Base-by-base conservation (phyloP, 1,140 invertebrate species). In the Drosophila funebris region DNA sequence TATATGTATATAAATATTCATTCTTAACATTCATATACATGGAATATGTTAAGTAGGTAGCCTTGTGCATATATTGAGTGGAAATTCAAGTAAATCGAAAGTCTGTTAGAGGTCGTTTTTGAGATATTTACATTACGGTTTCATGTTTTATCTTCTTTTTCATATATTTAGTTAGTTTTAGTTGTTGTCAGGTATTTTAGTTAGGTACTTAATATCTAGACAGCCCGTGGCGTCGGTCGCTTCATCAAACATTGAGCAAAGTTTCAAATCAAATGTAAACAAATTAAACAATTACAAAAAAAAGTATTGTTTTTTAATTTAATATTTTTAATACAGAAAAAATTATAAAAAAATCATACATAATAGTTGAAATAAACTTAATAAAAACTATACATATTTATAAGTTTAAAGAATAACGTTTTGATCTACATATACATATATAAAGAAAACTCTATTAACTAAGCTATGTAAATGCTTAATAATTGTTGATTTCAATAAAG, bases 121-220 rank as follows among this genome's bases (percentile, higher is more conserved):
- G 6, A 72, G 29, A 44, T 67, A 67, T 67, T 52, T 67, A 58
- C 69, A 72, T 20, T 22, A n/a, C n/a, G n/a, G n/a, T n/a, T n/a
- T n/a, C n/a, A n/a, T n/a, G n/a, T n/a, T 16, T 44, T 44, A 2
- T 20, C 13, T 54, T 22, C 2, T 27, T 16, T 14, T 48, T 18
- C 3, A 58, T 56, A 43, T 79, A 75, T 62, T 73, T 48, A 39
- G 64, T 79, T 57, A 71, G 67, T 64, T 73, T 53, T 62, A 46
- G 8, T 48, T 56, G 43, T 82, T 61, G 13, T 80, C 82, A 87
- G 83, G 83, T 87, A 78, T 70, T 82, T 50, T 61, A 64, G 48
- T 85, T 79, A 88, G 83, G 83, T 88, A 88, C 83, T 88, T 88
- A 88, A 79, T 31, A 87, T 69, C 77, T 85, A 85, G 70, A 66